phyloP scores from a whole-genome alignment of 2,113 vertebrate genomes.

The Varanus salvator region DNA sequence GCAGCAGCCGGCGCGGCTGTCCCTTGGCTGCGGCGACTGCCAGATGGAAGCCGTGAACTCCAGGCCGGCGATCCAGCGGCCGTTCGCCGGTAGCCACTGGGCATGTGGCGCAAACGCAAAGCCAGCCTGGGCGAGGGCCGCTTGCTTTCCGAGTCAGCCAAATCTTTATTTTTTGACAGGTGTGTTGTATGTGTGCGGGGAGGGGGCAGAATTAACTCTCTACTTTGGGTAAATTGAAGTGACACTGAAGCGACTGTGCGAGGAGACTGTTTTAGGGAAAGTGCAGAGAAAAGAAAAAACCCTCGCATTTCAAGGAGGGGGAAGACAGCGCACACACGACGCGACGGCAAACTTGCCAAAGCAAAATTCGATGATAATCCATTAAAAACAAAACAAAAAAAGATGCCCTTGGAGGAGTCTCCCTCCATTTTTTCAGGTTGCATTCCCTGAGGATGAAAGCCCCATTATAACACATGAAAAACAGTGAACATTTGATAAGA shows the following conservation, averaged over 20 bases:
- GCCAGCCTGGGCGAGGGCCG: not conserved
- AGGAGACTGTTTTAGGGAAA: not conserved
- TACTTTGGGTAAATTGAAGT: not conserved
- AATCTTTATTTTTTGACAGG: not conserved
- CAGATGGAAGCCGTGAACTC: not conserved
- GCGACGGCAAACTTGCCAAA: not conserved
- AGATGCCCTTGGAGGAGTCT: too few species aligned
- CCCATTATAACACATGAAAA: not conserved
- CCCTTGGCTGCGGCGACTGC: not conserved
- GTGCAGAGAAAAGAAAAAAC: too few species aligned
- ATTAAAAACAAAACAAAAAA: not conserved
- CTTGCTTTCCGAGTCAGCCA: not conserved
- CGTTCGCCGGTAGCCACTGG: not conserved
- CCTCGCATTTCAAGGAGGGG: not conserved
- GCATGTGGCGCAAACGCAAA: not conserved
- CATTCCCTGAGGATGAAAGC: not conserved
- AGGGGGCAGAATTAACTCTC: not conserved
- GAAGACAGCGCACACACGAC: too few species aligned
- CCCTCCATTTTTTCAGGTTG: not conserved
- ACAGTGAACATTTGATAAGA: too few species aligned
- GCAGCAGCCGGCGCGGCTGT: conserved; percentile 19
- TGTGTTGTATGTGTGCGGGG: too few species aligned
- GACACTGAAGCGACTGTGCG: not conserved
- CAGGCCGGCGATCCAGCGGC: not conserved
- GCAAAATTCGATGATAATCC: not conserved